A percentile compares a stretch with the other conserved stretches of the same genome.
These are phyloP conservation scores for Phrixothrix hirtus DNA, from an alignment of 2,888 invertebrate species.

Conservation along the genomic window DNA sequence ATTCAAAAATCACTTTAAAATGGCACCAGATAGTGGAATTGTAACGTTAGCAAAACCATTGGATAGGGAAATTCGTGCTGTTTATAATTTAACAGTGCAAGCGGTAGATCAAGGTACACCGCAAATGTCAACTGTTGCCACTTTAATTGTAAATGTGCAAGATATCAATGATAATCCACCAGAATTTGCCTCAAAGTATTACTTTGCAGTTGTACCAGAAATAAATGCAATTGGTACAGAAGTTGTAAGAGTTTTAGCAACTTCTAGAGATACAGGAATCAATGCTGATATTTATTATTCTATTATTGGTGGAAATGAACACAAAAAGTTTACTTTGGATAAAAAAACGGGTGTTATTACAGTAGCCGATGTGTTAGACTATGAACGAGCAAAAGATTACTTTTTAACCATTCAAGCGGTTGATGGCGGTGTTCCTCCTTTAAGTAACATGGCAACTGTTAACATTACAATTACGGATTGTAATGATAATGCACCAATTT, in stretches of 20 bases:
- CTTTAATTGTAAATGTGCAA: constrained; percentile 78
- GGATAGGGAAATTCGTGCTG: constrained; percentile 84
- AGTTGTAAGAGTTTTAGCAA: constrained; percentile 84
- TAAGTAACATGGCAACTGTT: constrained; percentile 84
- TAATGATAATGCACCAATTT: constrained; percentile 86
- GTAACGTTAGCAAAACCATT: constrained; percentile 80
- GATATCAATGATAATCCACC: constrained; percentile 97
- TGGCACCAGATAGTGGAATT: constrained; percentile 83
- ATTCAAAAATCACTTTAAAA: constrained; percentile 72
- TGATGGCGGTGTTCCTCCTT: constrained; percentile 86
- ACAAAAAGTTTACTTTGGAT: constrained; percentile 80
- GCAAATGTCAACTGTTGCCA: constrained; percentile 67
- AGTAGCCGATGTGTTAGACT: constrained; percentile 81
- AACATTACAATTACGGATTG: constrained; percentile 84
- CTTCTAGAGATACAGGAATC: constrained; percentile 87
- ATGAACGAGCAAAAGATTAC: constrained; percentile 83
- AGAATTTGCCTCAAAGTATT: constrained; percentile 83
- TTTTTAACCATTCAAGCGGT: constrained; percentile 87
- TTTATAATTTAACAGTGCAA: constrained; percentile 81
- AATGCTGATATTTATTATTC: constrained; percentile 91
- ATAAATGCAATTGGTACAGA: constrained; percentile 77
- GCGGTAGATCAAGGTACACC: constrained; percentile 85
- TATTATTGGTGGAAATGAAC: constrained; percentile 86
- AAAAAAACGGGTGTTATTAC: constrained; percentile 73
- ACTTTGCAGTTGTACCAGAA: constrained; percentile 78